Conservation (phyloP, 2,797 vertebrate genomes). For the Harpagifer antarcticus region DNA sequence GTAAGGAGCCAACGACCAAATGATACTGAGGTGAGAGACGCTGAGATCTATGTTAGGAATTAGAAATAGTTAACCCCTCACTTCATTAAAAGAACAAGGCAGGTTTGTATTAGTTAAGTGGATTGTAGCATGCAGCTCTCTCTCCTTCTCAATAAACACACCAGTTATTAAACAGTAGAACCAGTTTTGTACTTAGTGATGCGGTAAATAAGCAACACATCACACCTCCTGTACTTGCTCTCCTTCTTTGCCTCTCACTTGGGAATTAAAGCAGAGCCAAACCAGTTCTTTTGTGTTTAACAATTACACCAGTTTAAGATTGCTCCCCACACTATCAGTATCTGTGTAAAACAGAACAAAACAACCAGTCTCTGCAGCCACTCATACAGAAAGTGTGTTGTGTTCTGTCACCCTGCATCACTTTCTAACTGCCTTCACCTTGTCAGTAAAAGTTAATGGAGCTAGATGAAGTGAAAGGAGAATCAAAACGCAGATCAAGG, state of each 20-base stretch:
- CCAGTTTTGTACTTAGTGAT: constrained; percentile 51
- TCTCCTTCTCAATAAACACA: not conserved
- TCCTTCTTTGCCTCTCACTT: constrained; percentile 23
- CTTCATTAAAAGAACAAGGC: not conserved
- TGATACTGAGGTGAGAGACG: not conserved
- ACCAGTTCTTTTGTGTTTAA: constrained; percentile 46
- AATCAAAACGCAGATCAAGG: not conserved
- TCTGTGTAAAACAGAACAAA: constrained; percentile 6
- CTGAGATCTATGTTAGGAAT: not conserved
- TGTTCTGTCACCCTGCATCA: not conserved
- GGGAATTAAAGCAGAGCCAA: constrained; percentile 20
- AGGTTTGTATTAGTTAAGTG: not conserved
- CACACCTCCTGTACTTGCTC: constrained; percentile 54
- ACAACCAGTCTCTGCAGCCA: constrained; percentile 6
- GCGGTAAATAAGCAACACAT: constrained; percentile 20
- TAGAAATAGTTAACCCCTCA: not conserved
- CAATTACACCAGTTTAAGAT: constrained; percentile 15
- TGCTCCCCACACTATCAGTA: constrained; percentile 22
- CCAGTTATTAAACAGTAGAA: constrained; percentile 33
- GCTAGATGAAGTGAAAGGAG: not conserved
- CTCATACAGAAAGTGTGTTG: not conserved
- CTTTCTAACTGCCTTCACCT: not conserved
- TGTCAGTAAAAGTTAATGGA: not conserved
- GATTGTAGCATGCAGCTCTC: not conserved
- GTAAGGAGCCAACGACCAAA: no score